These are phyloP conservation scores for Margarornis squamiger DNA, from an alignment of 2,797 vertebrate species.

Conservation along the genomic window DNA sequence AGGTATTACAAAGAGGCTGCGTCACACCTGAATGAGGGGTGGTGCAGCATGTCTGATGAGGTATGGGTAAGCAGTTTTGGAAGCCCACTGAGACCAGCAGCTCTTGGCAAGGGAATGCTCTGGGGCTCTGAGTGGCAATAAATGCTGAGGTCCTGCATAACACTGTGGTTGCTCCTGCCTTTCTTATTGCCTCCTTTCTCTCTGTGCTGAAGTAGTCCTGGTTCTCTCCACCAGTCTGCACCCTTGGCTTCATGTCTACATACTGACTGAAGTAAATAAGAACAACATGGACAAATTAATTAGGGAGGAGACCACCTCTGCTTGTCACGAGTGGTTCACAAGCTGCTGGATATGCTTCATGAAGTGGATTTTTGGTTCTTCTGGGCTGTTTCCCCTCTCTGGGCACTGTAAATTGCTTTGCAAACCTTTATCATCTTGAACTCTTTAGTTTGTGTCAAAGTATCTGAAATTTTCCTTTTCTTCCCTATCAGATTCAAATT, in stretches of 20 bases:
- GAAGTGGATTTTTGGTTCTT: neutral
- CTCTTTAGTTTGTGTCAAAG: neutral
- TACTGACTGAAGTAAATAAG: neutral
- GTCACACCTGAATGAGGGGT: neutral
- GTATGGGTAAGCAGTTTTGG: neutral
- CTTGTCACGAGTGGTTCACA: neutral
- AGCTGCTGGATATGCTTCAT: neutral
- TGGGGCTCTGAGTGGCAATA: neutral
- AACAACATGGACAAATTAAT: neutral
- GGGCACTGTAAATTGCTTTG: neutral
- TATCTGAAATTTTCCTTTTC: neutral
- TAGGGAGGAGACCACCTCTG: neutral
- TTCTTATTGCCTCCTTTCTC: neutral
- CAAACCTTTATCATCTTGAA: neutral
- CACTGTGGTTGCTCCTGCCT: neutral
- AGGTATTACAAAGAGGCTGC: neutral
- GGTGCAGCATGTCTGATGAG: neutral
- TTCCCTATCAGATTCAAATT: neutral
- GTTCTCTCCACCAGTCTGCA: neutral
- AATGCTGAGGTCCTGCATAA: neutral
- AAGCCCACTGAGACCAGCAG: neutral
- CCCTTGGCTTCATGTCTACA: neutral
- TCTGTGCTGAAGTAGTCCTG: neutral
- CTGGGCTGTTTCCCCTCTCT: neutral
- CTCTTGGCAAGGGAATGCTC: neutral